A percentile compares a stretch with the other conserved stretches of the same genome.
Evolutionary conservation across 2,113 vertebrate species (phyloP).

Genomic region (Hydrochoerus hydrochaeris): DNA sequence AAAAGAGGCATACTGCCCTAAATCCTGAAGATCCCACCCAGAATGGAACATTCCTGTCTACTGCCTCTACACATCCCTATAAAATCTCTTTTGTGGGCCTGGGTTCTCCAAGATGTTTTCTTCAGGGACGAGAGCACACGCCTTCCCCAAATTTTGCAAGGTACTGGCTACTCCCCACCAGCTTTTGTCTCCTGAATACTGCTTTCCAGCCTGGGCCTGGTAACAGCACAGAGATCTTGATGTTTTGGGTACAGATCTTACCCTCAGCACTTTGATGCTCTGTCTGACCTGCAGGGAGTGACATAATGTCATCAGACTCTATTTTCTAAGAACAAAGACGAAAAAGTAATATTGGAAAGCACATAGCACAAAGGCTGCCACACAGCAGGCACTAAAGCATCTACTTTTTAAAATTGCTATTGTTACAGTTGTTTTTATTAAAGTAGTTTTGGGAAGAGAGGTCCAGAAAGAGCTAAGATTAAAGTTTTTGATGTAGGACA

Average conservation of each 20-base stretch:
- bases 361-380: neutral
- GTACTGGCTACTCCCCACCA: neutral
- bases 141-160: neutral
- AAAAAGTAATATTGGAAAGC: neutral
- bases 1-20: neutral
- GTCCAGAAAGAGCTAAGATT: neutral
- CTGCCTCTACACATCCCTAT: neutral
- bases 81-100: neutral
- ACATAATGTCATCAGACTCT: accelerated
- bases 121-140: neutral
- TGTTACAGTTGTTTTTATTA: neutral
- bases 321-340: neutral
- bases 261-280: neutral
- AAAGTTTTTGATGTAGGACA: neutral
- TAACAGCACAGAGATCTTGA: neutral
- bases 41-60: neutral
- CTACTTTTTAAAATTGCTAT: neutral
- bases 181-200: neutral
- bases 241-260: neutral
- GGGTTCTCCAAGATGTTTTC: neutral
- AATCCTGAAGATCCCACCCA: neutral
- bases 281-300: neutral
- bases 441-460: neutral
- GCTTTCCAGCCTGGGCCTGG: neutral
- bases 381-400: neutral